Base-by-base conservation (phyloP, 2,113 vertebrate species). In the Burhinus bistriatus region DNA sequence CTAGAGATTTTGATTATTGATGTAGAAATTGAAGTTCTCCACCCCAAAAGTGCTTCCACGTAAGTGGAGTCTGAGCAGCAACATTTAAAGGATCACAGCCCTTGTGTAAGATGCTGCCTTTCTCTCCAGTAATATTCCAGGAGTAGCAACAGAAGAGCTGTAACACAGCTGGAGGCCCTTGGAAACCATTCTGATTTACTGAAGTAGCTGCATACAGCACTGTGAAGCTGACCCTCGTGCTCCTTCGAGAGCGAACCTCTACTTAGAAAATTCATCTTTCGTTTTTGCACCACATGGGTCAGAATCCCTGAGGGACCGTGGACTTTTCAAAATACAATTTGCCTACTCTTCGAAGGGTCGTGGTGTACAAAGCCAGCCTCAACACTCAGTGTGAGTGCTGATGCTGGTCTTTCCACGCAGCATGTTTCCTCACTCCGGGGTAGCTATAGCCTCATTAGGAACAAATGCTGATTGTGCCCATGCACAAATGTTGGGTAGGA, bases 151-250 rank as follows among this genome's bases (percentile, higher is more conserved):
- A 93, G 40, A 54, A 87, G 69, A 65, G 66, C 93, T 80, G 32
- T 44, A 49, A 52, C 76, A 36, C 71, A 93, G 88, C 68, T 65
- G 75, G 94, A 83, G 36, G 26, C 27, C 54, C 38, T 32, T 83
- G 80, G 89, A 92, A 90, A 89, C 40, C 76, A 14, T 34, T 42
- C 54, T 93, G 86, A 83, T 89, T 93, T 86, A 73, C 83, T 81
- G 90, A 61, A 49, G 79, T 27, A 52, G 54, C 62, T 57, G 49
- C 82, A 44, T 15, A 51, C 26, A 69, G 75, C 54, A 1, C 73
- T 15, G 61, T 20, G 58, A 92, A 38, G 25, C 86, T 90, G 91
- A 82, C 71, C 91, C 55, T 70, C 1, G 0, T 23, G 85, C 36
- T 93, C 77, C 89, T 68, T 27, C 0, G 8, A 83, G 85, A 72